Percentiles rank a stretch among this genome's conserved stretches.
These are phyloP conservation scores for Unio delphinus DNA, from an alignment of 2,888 invertebrate species.

Conservation along the genomic window DNA sequence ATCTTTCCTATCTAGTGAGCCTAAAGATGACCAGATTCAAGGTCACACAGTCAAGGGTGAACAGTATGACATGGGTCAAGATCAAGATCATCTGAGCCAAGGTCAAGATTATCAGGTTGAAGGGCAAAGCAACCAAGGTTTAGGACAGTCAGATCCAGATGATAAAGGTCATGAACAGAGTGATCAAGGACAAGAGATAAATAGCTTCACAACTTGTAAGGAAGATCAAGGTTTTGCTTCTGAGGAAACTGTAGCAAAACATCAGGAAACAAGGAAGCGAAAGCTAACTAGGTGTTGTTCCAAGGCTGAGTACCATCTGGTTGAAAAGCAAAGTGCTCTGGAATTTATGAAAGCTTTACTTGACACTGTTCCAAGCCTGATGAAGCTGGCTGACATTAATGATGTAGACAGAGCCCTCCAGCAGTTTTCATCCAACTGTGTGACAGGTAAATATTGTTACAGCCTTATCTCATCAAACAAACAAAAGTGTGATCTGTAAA, in stretches of 20 bases:
- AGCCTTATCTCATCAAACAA: too few relatives aligned
- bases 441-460: constrained; percentile 80
- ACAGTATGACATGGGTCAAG: too few relatives aligned
- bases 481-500: too few relatives aligned
- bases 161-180: constrained; percentile 1
- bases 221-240: constrained; percentile 1
- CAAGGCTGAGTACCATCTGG: constrained; percentile 36
- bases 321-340: constrained; percentile 87
- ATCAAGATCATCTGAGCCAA: too few relatives aligned
- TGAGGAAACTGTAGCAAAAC: constrained; percentile 2
- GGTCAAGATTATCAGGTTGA: too few relatives aligned
- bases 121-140: too few relatives aligned
- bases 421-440: constrained; percentile 91
- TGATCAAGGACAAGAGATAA: background rate
- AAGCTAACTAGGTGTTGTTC: background rate
- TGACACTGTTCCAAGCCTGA: constrained; percentile 83
- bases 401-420: constrained; percentile 93
- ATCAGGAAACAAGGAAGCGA: background rate
- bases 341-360: constrained; percentile 85
- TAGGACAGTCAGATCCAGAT: too few relatives aligned
- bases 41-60: too few relatives aligned
- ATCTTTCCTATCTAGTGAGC: too few relatives aligned
- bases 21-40: too few relatives aligned
- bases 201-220: background rate
- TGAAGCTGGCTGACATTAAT: constrained; percentile 84